Base-by-base conservation (phyloP, 2,888 invertebrate genomes). In the Trachelus stipa region DNA sequence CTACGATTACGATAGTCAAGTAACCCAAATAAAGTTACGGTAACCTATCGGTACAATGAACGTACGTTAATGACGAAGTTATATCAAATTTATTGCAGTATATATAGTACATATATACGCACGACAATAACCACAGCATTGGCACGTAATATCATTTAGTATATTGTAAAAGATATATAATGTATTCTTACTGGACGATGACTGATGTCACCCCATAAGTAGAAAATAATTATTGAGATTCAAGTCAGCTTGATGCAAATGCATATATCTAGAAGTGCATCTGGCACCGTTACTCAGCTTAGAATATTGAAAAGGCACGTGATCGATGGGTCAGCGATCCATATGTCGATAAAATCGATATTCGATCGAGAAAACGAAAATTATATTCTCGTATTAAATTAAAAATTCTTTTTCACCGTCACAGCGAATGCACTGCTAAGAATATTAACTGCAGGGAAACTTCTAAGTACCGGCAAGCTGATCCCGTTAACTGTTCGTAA, bases 401-500 rank as follows among this genome's bases (percentile, higher is more conserved):
- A 9, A 6, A 56, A 56, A 23, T 9, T 23, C 23, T 23, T 23
- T 15, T 56, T 15, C 23, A 4, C 56, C 56, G 56, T 56, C 56
- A 56, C 56, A 23, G 56, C 9, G 2, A 56, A 56, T 56, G 56
- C 56, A 56, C 56, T 9, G 56, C 56, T 56, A 9, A 56, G 56
- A 56, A 23, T 56, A 56, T 23, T 56, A 56, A 56, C 56, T 56
- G 56, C 71, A 34, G 71, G 31, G 71, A 71, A 71, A 71, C 23
- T 56, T 56, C 23, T 56, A 23, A 56, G 56, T 56, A 56, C 71
- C 71, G 15, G 34, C 34, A 12, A 34, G 74, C 37, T 30, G 23
- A 74, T 74, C 74, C 74, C 74, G 74, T 74, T 74, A 74, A 74
- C 74, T 31, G 74, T 35, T 74, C 34, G 74, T 74, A 74, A 35